A percentile compares a stretch with the other conserved stretches of the same genome.
Evolutionary conservation across 2,113 vertebrate genomes (phyloP).

Genomic region (Oenanthe melanoleuca): DNA sequence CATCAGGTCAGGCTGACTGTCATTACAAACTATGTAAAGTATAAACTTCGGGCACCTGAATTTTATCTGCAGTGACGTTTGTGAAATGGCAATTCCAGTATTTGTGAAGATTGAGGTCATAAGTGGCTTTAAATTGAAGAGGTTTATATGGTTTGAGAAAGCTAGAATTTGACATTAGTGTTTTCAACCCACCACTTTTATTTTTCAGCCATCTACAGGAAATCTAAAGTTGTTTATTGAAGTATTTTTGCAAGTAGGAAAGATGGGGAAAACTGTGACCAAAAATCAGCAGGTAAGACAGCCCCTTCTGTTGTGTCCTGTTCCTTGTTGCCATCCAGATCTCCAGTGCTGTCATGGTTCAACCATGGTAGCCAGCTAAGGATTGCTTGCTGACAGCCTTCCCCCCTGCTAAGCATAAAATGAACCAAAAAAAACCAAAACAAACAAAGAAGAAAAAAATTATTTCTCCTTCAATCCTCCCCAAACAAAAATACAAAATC

Average conservation of each 20-base stretch:
- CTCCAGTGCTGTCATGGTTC: background rate
- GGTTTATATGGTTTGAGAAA: background rate
- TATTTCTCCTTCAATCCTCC: rapidly evolving
- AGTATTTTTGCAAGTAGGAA: background rate
- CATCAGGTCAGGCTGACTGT: background rate
- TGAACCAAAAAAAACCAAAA: background rate
- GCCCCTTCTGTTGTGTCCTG: background rate
- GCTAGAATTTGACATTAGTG: background rate
- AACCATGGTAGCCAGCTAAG: background rate
- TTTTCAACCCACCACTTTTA: background rate
- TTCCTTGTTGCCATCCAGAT: background rate
- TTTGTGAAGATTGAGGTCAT: background rate
- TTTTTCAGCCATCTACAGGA: background rate
- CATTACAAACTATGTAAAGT: background rate
- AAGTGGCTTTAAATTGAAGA: background rate
- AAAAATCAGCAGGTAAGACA: background rate
- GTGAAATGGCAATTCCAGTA: background rate
- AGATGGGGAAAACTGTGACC: background rate
- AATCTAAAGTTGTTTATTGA: background rate
- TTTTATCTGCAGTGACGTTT: background rate
- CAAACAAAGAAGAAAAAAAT: background rate
- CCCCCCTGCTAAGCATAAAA: background rate
- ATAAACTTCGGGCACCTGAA: background rate
- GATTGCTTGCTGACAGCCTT: background rate
- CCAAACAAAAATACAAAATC: background rate